Evolutionary conservation across 2,888 invertebrate species (phyloP).

Genomic region (Incurvaria masculella): DNA sequence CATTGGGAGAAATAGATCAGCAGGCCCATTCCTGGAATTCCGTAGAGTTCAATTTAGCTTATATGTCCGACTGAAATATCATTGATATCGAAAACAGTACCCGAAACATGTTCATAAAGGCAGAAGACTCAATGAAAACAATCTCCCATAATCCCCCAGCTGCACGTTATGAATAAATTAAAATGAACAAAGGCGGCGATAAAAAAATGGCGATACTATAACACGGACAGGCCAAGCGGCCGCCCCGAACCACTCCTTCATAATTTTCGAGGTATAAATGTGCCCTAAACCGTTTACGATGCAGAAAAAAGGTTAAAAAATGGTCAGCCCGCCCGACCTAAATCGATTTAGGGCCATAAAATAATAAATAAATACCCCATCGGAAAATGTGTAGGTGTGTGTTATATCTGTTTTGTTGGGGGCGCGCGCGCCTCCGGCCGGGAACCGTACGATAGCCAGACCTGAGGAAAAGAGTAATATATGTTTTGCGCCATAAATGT

Average conservation of each 20-base stretch:
- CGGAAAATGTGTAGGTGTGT: neutral
- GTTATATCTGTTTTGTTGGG: neutral
- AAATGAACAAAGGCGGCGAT: neutral
- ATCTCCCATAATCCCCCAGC: neutral
- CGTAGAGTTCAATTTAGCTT: no score
- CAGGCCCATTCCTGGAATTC: no score
- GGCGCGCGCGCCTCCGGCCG: neutral
- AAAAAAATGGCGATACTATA: neutral
- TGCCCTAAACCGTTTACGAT: conserved; percentile 49
- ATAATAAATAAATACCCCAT: neutral
- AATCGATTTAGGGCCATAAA: neutral
- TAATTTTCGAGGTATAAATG: conserved; percentile 47
- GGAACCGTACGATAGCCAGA: neutral
- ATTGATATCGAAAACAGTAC: no score
- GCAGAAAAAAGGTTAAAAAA: conserved; percentile 44
- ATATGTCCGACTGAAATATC: no score
- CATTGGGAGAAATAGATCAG: no score
- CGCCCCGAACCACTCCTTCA: conserved; percentile 24
- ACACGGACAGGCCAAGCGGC: neutral
- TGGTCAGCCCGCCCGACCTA: conserved; percentile 28
- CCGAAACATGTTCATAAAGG: no score
- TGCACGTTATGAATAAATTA: neutral
- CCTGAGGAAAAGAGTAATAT: no score
- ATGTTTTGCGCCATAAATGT: no score
- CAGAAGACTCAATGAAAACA: neutral